A percentile compares a stretch with the other conserved stretches of the same genome.
phyloP scores from a whole-genome alignment of 1,140 invertebrate genomes.

The Apis dorsata region DNA sequence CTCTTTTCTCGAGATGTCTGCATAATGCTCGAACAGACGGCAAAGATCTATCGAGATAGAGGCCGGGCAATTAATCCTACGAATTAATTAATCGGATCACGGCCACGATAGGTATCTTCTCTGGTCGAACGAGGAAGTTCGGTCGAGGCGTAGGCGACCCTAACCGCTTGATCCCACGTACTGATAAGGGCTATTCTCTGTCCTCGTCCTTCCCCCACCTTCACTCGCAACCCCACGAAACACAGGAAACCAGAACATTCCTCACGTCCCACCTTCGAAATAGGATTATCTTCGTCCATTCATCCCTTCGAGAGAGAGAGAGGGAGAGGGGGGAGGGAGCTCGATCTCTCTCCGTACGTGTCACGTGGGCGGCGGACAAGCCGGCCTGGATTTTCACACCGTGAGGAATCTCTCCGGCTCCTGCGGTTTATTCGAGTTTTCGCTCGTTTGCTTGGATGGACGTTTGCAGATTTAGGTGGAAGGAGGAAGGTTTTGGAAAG shows the following conservation, averaged over 20 bases:
- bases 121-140: conserved; percentile 53
- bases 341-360: background rate
- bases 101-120: conserved; percentile 41
- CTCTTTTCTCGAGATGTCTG: conserved; percentile 1
- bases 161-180: conserved; percentile 57
- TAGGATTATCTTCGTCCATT: conserved; percentile 59
- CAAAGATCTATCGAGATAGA: conserved; percentile 62
- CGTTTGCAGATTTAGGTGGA: background rate
- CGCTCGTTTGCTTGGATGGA: background rate
- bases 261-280: conserved; percentile 60
- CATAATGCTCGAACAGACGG: conserved; percentile 37
- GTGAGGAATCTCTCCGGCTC: background rate
- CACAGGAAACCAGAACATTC: conserved; percentile 61
- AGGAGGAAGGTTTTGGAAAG: background rate
- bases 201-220: background rate
- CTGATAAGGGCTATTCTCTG: conserved; percentile 51
- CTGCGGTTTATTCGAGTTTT: background rate
- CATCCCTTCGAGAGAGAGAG: conserved; percentile 37
- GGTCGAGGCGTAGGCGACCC: conserved; percentile 58
- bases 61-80: conserved; percentile 65
- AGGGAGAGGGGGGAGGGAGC: background rate
- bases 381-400: conserved; percentile 31
- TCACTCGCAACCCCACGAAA: conserved; percentile 42
- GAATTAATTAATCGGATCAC: conserved; percentile 68
- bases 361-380: conserved; percentile 45